Base-by-base conservation (phyloP, 2,113 vertebrate species). In the Oplegnathus fasciatus region DNA sequence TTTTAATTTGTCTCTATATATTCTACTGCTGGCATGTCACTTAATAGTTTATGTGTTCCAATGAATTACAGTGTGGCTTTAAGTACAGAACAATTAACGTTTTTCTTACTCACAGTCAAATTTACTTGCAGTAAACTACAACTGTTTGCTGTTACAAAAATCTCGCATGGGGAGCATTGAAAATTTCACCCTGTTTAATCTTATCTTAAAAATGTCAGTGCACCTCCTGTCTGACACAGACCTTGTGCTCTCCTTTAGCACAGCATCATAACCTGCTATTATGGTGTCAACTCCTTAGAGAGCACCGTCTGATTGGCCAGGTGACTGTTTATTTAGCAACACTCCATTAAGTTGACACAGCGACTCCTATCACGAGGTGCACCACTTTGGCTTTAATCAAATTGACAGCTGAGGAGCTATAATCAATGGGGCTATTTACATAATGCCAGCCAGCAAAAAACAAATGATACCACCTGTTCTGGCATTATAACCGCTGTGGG, bases 351-450 rank as follows among this genome's bases (percentile, higher is more conserved):
- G 81, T 85, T 80, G 91, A 92, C 84, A 83, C 60, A 66, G 83
- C 26, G 32, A 84, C 82, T 86, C 64, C 66, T 42, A 91, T 91
- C 82, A 90, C 71, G 13, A 80, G 93, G 78, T 74, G 83, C 69
- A 66, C 77, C 76, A 78, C 83, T 92, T 91, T 73, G 74, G 50
- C 84, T 90, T 93, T 92, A 93, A 93, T 93, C 90, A 88, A 91
- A 88, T 82, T 80, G 87, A 89, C 75, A 88, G 88, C 73, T 60
- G 65, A 77, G 88, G 83, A 72, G 82, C 83, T 77, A 52, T 86
- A 92, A 89, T 93, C 88, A 89, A 88, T 93, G 74, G 28, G 26
- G 70, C 42, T 90, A 86, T 92, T 92, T 88, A 86, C 87, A 93
- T 87, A 87, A 84, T 69, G 84, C 58, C 58, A 68, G 66, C 67